phyloP scores from a whole-genome alignment of 2,888 invertebrate species.

The Drosophila engyochracea region DNA sequence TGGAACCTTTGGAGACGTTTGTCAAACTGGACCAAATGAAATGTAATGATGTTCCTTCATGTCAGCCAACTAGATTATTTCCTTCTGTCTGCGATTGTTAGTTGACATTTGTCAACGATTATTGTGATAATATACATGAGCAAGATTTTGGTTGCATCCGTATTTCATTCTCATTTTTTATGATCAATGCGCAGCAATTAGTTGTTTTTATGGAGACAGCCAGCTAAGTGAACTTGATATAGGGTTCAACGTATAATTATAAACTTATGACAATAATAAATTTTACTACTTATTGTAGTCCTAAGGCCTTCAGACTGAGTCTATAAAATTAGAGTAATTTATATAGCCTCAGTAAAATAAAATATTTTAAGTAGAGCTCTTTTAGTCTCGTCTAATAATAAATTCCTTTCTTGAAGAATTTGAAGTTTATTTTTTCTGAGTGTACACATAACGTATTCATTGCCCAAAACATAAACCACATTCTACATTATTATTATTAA shows the following conservation, averaged over 20 bases:
- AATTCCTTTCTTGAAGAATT: not conserved
- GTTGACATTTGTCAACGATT: conserved; percentile 63
- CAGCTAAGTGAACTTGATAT: not conserved
- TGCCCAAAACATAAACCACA: not conserved
- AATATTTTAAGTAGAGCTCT: not conserved
- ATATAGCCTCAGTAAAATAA: not conserved
- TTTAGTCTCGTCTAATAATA: not conserved
- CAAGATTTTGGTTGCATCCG: conserved; percentile 12
- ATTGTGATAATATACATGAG: conserved; percentile 52
- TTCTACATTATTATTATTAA: not conserved
- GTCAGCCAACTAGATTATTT: conserved; percentile 71
- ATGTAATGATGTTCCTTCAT: conserved; percentile 67
- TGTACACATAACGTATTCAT: not conserved
- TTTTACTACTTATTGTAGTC: not conserved
- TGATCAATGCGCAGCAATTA: conserved; percentile 15
- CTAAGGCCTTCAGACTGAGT: not conserved
- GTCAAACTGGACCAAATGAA: conserved; percentile 67
- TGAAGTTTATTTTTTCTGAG: not conserved
- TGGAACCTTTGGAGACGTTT: conserved; percentile 61
- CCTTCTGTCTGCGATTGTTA: conserved; percentile 31
- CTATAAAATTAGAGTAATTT: not conserved
- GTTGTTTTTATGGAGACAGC: conserved; percentile 5
- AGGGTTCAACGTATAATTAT: not conserved
- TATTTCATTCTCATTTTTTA: not conserved
- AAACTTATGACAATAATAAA: not conserved